phyloP scores from a whole-genome alignment of 1,140 invertebrate species.

The Aculops lycopersici region DNA sequence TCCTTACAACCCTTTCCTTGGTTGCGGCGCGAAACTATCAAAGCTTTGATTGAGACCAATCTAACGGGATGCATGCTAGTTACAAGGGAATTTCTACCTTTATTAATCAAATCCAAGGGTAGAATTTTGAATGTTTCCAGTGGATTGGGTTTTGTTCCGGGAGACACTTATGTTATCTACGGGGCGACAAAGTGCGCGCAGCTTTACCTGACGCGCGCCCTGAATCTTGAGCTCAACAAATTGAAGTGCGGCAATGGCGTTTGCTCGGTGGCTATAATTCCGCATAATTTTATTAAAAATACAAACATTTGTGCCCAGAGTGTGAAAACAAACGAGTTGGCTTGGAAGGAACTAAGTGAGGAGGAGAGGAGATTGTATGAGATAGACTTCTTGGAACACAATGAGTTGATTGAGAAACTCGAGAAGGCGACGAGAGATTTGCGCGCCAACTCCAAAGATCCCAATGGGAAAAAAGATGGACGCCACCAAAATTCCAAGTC shows the following conservation, averaged over 20 bases:
- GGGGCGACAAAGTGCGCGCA: neutral
- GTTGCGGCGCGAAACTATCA: neutral
- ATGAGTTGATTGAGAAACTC: too few species aligned
- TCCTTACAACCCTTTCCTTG: neutral
- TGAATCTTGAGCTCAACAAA: neutral
- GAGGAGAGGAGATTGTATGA: too few species aligned
- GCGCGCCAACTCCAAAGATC: too few species aligned
- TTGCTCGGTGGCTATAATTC: neutral
- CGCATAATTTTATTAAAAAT: neutral
- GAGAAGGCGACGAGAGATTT: too few species aligned
- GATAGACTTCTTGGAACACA: too few species aligned
- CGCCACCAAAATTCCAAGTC: too few species aligned
- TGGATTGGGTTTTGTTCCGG: neutral
- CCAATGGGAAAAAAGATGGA: too few species aligned
- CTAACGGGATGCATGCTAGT: neutral
- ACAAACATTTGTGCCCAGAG: too few species aligned
- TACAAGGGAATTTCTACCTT: neutral
- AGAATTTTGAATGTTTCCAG: neutral
- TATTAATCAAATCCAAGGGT: neutral
- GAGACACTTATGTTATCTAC: neutral
- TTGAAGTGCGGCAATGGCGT: neutral
- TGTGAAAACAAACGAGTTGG: too few species aligned
- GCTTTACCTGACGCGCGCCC: neutral
- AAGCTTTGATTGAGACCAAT: neutral
- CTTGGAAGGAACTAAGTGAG: too few species aligned